Evolutionary conservation across 2,888 invertebrate genomes (phyloP).

Genomic region (Dynastes hyllus): DNA sequence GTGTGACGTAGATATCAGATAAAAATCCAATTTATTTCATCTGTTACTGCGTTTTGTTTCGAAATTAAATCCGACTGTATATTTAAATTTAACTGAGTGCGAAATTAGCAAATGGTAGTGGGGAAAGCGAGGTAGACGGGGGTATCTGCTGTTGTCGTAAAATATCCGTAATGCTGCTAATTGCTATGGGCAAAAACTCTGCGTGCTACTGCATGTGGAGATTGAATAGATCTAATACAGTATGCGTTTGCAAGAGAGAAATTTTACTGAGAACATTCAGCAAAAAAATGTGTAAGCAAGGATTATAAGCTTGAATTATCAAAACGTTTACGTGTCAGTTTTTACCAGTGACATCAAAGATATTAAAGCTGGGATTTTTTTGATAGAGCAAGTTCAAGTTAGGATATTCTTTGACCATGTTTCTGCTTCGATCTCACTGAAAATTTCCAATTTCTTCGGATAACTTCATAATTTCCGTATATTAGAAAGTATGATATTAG

Average conservation of each 20-base stretch:
- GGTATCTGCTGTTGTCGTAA: background rate
- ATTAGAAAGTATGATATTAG: too few species aligned
- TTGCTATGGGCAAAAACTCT: background rate
- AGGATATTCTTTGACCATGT: too few species aligned
- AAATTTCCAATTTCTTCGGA: too few species aligned
- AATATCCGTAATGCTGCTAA: background rate
- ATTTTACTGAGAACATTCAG: background rate
- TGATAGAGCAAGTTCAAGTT: too few species aligned
- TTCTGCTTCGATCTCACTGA: too few species aligned
- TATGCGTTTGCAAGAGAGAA: background rate
- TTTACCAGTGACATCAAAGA: too few species aligned
- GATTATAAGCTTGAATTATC: too few species aligned
- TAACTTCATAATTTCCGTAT: too few species aligned
- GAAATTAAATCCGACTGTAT: constrained; percentile 6
- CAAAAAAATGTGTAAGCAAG: too few species aligned
- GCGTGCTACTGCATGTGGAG: background rate
- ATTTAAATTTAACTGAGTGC: constrained; percentile 10
- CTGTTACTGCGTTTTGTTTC: constrained; percentile 10
- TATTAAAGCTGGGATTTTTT: too few species aligned
- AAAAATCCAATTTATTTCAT: constrained; percentile 38
- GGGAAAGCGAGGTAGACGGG: background rate
- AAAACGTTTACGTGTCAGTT: too few species aligned
- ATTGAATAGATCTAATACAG: background rate
- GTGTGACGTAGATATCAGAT: constrained; percentile 19
- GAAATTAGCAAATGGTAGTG: background rate